Conservation (phyloP, 2,113 vertebrate species). For the Pelecanoides urinatrix region DNA sequence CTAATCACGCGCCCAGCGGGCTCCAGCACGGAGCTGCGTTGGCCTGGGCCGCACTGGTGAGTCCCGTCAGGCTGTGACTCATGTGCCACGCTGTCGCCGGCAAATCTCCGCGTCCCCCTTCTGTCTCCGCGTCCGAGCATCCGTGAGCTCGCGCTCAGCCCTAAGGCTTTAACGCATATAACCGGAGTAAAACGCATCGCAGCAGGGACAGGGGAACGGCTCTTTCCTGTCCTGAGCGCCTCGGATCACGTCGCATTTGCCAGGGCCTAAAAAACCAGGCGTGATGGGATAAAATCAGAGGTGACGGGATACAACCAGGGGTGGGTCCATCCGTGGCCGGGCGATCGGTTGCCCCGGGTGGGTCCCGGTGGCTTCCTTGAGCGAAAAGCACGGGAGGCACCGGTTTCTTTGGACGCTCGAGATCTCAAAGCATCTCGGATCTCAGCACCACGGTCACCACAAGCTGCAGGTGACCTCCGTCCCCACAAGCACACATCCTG, state of each 20-base stretch:
- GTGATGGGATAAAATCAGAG: neutral
- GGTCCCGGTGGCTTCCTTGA: neutral
- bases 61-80: neutral
- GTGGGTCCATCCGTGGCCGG: accelerated
- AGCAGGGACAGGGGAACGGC: neutral
- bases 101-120: neutral
- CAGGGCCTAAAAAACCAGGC: neutral
- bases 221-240: too few species aligned
- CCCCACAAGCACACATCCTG: neutral
- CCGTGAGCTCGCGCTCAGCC: neutral
- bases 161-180: accelerated
- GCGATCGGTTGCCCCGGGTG: neutral
- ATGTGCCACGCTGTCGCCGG: neutral
- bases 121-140: neutral
- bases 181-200: accelerated
- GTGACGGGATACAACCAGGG: neutral
- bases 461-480: neutral
- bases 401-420: accelerated
- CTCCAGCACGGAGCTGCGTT: neutral
- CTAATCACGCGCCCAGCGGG: neutral
- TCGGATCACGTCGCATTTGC: accelerated
- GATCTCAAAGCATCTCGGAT: neutral
- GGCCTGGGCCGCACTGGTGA: neutral
- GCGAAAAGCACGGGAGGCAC: neutral
- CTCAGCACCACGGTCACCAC: accelerated